A percentile compares a stretch with the other conserved stretches of the same genome.
These are phyloP conservation scores for Apostichopus leukothele DNA, from an alignment of 53 echinoderm and acorn worm genomes.

Conservation along the genomic window DNA sequence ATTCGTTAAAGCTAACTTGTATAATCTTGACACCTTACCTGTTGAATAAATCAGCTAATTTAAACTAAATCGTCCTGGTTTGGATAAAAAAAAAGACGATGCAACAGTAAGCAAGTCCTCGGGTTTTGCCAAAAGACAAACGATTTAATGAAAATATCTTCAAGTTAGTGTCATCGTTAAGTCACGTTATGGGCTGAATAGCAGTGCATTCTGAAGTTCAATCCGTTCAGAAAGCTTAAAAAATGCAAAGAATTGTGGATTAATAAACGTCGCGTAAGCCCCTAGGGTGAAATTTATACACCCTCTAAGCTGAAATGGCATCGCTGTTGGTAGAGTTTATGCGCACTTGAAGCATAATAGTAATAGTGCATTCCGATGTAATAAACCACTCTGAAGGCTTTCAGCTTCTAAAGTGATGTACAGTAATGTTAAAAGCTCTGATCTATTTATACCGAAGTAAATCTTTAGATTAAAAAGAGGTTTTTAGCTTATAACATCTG, in stretches of 20 bases:
- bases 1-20: background rate
- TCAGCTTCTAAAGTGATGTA: background rate
- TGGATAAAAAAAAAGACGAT: background rate
- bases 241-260: conserved; percentile 16
- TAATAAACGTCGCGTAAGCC: conserved; percentile 32
- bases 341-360: conserved; percentile 19
- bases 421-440: background rate
- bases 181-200: background rate
- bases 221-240: background rate
- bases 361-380: conserved; percentile 26
- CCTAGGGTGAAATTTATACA: conserved; percentile 2
- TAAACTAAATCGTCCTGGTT: background rate
- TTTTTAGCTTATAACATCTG: too few relatives aligned
- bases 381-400: background rate
- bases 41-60: background rate
- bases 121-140: background rate
- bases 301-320: conserved; percentile 5
- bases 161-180: background rate
- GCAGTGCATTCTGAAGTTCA: background rate
- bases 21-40: background rate
- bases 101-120: background rate
- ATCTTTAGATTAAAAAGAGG: too few relatives aligned
- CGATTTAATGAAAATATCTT: background rate
- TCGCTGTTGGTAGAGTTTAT: background rate
- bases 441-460: background rate